phyloP scores from a whole-genome alignment of 2,797 vertebrate genomes.

The Mastacembelus armatus region DNA sequence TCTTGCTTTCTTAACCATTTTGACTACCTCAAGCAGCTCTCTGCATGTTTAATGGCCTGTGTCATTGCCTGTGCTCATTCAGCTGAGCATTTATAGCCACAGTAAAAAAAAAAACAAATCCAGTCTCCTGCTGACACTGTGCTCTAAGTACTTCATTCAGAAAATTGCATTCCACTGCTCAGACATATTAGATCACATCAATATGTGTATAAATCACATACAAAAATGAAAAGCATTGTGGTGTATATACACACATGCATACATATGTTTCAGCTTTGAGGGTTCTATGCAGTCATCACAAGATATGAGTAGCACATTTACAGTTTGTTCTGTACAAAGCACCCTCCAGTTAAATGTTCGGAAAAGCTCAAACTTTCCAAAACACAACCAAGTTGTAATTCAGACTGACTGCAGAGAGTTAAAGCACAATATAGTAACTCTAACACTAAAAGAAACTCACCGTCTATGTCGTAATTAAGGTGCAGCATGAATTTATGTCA shows the following conservation, averaged over 20 bases:
- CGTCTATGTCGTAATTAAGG: too few relatives aligned
- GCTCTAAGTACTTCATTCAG: constrained; percentile 49
- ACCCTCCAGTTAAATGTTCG: too few relatives aligned
- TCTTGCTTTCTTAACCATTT: constrained; percentile 24
- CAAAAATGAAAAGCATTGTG: not conserved
- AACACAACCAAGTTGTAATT: too few relatives aligned
- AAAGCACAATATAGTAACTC: constrained; percentile 7
- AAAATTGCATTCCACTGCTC: constrained; percentile 53
- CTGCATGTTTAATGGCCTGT: constrained; percentile 54
- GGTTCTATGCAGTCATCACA: not conserved
- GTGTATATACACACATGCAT: not conserved
- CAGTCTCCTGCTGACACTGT: constrained; percentile 9
- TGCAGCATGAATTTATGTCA: constrained; percentile 16
- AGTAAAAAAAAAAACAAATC: constrained; percentile 39
- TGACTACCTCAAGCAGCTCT: constrained; percentile 29
- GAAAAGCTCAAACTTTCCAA: too few relatives aligned
- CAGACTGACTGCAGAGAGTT: too few relatives aligned
- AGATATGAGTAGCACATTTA: constrained; percentile 1
- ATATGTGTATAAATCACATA: constrained; percentile 45
- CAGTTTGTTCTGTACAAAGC: not conserved
- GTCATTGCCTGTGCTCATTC: constrained; percentile 46
- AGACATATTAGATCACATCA: constrained; percentile 47
- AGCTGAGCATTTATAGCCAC: constrained; percentile 53
- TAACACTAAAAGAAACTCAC: too few relatives aligned
- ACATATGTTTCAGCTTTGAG: not conserved